Evolutionary conservation across 2,888 invertebrate genomes (phyloP), one percentile per base, ranked within the genome.

Genomic region (Apodemia mormo): DNA sequence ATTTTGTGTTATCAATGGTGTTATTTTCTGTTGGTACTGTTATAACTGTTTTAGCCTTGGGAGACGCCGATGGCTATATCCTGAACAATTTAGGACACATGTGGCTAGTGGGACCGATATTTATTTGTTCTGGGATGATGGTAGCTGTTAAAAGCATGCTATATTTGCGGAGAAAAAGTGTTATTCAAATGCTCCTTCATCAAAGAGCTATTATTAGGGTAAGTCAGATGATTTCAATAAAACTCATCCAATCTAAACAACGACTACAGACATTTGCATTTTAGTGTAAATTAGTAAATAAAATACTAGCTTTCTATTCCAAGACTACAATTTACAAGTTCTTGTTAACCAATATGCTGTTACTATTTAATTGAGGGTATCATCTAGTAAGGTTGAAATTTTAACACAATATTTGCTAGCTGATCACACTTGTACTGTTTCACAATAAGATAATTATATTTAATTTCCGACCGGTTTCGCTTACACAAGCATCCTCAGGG

Each of bases 51-150:
- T 84, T 95, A 71, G 95, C 95, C 66, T 87, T 95, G 76, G 95
- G 95, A 73, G 95, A 94, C 80, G 92, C 94, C 70, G 94, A 95
- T 85, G 94, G 94, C 68, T 94, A 94, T 77, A 92, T 95, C 78
- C 93, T 95, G 76, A 94, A 87, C 76, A 94, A 94, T 86, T 87
- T 95, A 77, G 95, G 95, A 73, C 95, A 95, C 89, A 95, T 95
- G 95, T 95, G 95, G 95, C 92, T 95, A 22, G 95, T 95, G 72
- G 95, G 95, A 72, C 95, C 95, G 68, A 94, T 95, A 81, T 95
- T 95, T 82, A 95, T 95, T 82, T 95, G 95, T 86, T 95, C 95
- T 74, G 95, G 95, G 76, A 94, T 95, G 86, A 95, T 95, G 95
- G 94, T 95, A 69, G 95, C 95, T 65, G 94, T 95, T n/a, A 95